Evolutionary conservation across 2,888 invertebrate species (phyloP), one percentile per base, ranked within the genome.

Genomic region (Noctua janthe): DNA sequence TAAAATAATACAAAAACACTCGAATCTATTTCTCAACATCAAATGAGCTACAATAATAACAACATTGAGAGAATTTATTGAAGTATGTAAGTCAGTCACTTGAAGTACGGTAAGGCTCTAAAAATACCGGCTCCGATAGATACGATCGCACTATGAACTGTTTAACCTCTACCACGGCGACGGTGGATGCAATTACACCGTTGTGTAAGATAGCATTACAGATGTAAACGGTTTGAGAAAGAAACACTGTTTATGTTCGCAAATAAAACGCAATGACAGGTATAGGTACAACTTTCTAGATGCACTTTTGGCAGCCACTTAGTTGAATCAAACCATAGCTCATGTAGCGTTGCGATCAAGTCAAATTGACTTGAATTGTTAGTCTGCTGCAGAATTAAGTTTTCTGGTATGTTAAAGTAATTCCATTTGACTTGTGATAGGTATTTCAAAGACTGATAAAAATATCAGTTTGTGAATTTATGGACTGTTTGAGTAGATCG

Each of bases 61-160:
- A 84, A 81, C 64, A 78, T 62, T 20, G 35, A 78, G 47, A 75
- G 75, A 87, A 87, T 84, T 69, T 83, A 86, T 83, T 56, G 71
- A 83, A 77, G 79, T 84, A 82, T 81, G 81, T 86, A 73, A 87
- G 90, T 86, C 87, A 83, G 78, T 83, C 71, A 81, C 75, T 87
- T 80, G 78, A 75, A 75, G 54, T 83, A 86, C 81, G 74, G 85
- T 88, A 87, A 77, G 75, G 84, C 81, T 87, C 86, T 89, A 90
- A 90, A 90, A 90, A 89, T 88, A 85, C 90, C 88, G 72, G 71
- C 79, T 76, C 64, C 69, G 15, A 80, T 71, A 89, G 88, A 90
- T 90, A 89, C 82, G 71, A 90, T 90, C 89, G 71, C 80, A 75
- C 77, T 87, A 78, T 85, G 87, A 88, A 85, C 87, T 80, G 71